Base-by-base conservation (phyloP, 2,888 invertebrate genomes). In the Chloroclystis v-ata region DNA sequence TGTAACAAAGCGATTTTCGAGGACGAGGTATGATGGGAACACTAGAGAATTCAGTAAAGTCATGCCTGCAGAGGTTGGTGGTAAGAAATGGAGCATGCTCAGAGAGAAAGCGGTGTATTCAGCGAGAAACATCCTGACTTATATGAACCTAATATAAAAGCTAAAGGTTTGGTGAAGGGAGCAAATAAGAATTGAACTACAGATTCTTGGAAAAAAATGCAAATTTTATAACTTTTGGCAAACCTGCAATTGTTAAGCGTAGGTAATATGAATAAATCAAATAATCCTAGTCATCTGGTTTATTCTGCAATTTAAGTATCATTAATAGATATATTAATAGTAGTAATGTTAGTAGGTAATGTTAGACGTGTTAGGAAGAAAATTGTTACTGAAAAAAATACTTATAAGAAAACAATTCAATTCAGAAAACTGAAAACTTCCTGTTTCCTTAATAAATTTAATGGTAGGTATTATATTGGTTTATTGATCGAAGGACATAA, bases 201-300 rank as follows among this genome's bases (percentile, higher is more conserved):
- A 61, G 71, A 75, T 70, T 75, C 66, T 73, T 74, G 82, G 82
- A 85, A 85, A 86, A 85, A 80, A 86, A 85, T 85, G 86, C 86
- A 74, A 86, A 86, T 85, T 86, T 86, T 84, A 81, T 63, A 84
- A 86, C 83, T 78, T 73, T 80, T 85, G 86, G 86, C 86, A 86
- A 86, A 85, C 85, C 84, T 86, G 85, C 86, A 86, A 86, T 86
- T 86, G 86, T 86, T 86, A 86, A 86, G 84, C 75, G 78, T 75
- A 70, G 65, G 54, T 57, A 59, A 55, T 53, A 61, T 50, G 47
- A 50, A 62, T 44, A 37, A 38, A 37, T 29, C 12, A 61, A 59
- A 43, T 2, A 57, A 58, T 61, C 57, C 52, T 67, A 66, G 57
- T 58, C 60, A 55, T 66, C 70, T 58, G 68, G 65, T 59, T 56